A percentile compares a stretch with the other conserved stretches of the same genome.
phyloP scores from a whole-genome alignment of 2,113 vertebrate genomes.

The Laticauda colubrina region DNA sequence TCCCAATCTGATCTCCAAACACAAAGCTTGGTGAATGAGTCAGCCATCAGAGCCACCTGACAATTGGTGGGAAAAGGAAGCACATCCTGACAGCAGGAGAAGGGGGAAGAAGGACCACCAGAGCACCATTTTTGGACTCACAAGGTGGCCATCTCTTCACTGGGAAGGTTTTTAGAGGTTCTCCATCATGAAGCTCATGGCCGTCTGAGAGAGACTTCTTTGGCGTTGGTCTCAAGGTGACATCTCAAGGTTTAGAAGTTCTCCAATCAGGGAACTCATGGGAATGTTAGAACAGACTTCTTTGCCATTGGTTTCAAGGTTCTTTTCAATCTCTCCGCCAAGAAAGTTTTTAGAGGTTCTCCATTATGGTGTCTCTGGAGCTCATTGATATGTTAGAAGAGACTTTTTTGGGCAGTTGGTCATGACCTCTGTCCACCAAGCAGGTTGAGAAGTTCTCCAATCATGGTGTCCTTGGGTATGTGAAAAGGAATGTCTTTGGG shows the following conservation, averaged over 20 bases:
- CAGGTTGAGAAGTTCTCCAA: too few relatives aligned
- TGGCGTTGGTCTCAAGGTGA: background rate
- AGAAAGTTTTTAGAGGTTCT: too few relatives aligned
- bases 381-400: too few relatives aligned
- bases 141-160: background rate
- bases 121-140: background rate
- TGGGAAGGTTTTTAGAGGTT: background rate
- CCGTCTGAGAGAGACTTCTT: background rate
- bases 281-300: too few relatives aligned
- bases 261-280: too few relatives aligned
- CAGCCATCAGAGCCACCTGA: background rate
- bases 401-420: too few relatives aligned
- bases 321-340: too few relatives aligned
- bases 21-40: background rate
- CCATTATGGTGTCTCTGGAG: too few relatives aligned
- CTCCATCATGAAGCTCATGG: background rate
- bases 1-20: background rate
- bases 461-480: too few relatives aligned
- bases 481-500: too few relatives aligned
- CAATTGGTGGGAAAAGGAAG: background rate
- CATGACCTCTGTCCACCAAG: too few relatives aligned
- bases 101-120: background rate
- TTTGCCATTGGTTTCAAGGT: background rate
- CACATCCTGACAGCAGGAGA: background rate
- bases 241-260: too few relatives aligned